Evolutionary conservation across 2,113 vertebrate species (phyloP), one percentile per base, ranked within the genome.

Genomic region (Anoplopoma fimbria): DNA sequence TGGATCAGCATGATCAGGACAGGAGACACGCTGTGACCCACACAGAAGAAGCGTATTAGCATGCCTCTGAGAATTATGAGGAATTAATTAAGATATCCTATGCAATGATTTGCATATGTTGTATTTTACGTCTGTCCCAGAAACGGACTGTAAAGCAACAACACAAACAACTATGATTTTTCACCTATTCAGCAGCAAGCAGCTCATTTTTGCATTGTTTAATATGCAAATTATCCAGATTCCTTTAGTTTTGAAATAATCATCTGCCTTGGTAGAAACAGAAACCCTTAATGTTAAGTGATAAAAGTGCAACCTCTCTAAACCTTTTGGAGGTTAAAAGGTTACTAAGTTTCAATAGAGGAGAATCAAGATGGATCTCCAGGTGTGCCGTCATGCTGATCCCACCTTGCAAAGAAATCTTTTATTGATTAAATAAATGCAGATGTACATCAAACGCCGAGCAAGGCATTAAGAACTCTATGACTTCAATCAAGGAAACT

Each of bases 401-500:
- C 53, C 27, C 13, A 27, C 4, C 0, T 45, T 0, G 15, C 58
- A 61, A 33, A n/a, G 36, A 36, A 85, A 47, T 77, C 40, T 25
- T 57, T 60, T 64, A n/a, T 1, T 4, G n/a, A 63, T 81, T 15
- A 65, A 57, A 65, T 65, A 74, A 64, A 55, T 68, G 75, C 14
- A 23, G 45, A 61, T 21, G 15, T 40, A 38, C 75, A 75, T 90
- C 77, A 87, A 75, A 83, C 60, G 62, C 12, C 0, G 13, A 72
- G 76, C 69, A 23, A 70, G 77, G 73, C 69, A 89, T 74, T 83
- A 82, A 79, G 69, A 47, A 83, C 83, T 82, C 27, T 0, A 8
- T 70, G 64, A 77, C 83, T 75, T 89, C 84, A 65, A 89, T 83
- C 61, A 47, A 62, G 74, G 42, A 75, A 82, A 88, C 84, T 75